Conservation (phyloP, 2,797 vertebrate species). For the Bradypodion pumilum region DNA sequence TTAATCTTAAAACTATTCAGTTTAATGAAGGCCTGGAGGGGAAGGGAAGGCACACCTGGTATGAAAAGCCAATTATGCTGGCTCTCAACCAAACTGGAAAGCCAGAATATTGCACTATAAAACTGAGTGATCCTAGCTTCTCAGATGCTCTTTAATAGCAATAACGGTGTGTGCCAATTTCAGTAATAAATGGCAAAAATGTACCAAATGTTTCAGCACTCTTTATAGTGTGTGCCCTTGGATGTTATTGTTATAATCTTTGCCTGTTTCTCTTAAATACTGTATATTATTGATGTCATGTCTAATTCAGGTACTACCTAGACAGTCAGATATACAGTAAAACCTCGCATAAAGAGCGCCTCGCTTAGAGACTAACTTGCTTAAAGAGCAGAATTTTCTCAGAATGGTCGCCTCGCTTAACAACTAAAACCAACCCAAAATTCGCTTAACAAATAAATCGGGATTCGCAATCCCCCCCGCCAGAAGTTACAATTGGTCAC, state of each 20-base stretch:
- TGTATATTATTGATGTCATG: neutral
- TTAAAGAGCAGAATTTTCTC: too few species aligned
- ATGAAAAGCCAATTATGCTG: neutral
- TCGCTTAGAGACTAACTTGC: too few species aligned
- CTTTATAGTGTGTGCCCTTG: rapidly evolving
- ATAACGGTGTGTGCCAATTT: neutral
- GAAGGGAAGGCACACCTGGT: neutral
- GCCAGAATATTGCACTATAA: neutral
- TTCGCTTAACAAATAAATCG: too few species aligned
- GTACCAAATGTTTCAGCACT: neutral
- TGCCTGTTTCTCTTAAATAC: neutral
- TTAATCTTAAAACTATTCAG: conserved; percentile 6
- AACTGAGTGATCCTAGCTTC: neutral
- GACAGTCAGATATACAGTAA: too few species aligned
- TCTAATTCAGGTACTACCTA: neutral
- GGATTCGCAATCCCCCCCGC: too few species aligned
- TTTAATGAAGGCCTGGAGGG: conserved; percentile 25
- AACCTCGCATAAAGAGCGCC: too few species aligned
- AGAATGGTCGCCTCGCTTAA: too few species aligned
- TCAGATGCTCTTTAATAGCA: neutral
- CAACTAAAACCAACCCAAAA: too few species aligned
- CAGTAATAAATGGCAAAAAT: neutral
- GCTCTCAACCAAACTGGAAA: conserved; percentile 7
- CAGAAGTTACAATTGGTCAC: too few species aligned
- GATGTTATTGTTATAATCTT: neutral